These are phyloP conservation scores for Chanos chanos DNA, from an alignment of 2,797 vertebrate genomes.

Conservation along the genomic window DNA sequence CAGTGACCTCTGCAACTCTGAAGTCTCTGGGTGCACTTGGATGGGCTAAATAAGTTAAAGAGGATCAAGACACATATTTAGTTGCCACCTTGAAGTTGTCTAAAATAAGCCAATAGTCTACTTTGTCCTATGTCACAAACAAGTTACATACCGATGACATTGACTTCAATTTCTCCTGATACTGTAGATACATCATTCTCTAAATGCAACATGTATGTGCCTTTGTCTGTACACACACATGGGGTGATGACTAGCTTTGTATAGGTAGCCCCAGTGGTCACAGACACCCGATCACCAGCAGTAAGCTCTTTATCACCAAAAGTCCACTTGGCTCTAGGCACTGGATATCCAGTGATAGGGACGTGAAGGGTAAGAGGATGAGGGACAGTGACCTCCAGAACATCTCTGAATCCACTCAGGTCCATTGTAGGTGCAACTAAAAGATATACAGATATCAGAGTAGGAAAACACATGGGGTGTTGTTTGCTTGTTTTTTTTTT, in stretches of 20 bases:
- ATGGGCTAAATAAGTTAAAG: conserved; percentile 68
- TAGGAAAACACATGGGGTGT: background rate
- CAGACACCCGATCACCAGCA: conserved; percentile 74
- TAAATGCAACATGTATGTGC: conserved; percentile 83
- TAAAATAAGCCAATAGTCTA: background rate
- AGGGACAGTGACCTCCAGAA: conserved; percentile 92
- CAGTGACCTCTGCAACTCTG: conserved; percentile 87
- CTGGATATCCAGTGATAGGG: conserved; percentile 89
- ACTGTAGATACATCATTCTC: conserved; percentile 84
- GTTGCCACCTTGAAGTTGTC: background rate
- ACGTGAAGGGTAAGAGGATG: conserved; percentile 86
- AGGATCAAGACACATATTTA: background rate
- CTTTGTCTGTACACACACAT: conserved; percentile 92
- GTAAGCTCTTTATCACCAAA: conserved; percentile 81
- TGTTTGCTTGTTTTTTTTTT: too few relatives aligned
- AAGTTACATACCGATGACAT: conserved; percentile 84
- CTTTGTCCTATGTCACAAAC: background rate
- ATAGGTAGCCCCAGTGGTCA: conserved; percentile 80
- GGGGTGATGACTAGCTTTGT: conserved; percentile 84
- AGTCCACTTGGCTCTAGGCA: conserved; percentile 83
- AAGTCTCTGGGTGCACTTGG: conserved; percentile 92
- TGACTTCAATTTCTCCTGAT: conserved; percentile 92
- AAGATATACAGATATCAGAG: background rate
- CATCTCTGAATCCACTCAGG: conserved; percentile 89
- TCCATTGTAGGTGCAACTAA: conserved; percentile 84